phyloP scores from a whole-genome alignment of 1,140 invertebrate genomes.

The Phortica variegata region DNA sequence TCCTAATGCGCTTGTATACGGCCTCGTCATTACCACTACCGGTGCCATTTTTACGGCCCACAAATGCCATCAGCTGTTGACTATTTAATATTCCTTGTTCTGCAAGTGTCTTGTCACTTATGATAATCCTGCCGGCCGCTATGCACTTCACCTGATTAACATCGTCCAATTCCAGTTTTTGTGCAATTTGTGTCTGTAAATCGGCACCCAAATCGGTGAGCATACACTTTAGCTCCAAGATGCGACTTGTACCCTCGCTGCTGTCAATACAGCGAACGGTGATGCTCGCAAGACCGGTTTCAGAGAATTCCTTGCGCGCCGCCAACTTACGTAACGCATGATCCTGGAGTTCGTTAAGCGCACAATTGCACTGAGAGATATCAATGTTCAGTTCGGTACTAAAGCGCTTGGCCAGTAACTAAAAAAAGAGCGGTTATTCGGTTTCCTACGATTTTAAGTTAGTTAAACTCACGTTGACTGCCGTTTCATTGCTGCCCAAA shows the following conservation, averaged over 20 bases:
- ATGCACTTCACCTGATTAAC: constrained; percentile 66
- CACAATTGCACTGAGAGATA: constrained; percentile 58
- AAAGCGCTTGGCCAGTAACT: no score
- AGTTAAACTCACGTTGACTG: constrained; percentile 58
- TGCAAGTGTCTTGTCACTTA: constrained; percentile 58
- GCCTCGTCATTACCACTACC: constrained; percentile 32
- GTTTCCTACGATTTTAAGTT: no score
- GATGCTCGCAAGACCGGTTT: constrained; percentile 61
- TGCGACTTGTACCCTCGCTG: constrained; percentile 34
- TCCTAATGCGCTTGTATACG: constrained; percentile 38
- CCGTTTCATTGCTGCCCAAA: constrained; percentile 39
- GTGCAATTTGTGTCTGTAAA: constrained; percentile 61
- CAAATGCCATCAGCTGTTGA: constrained; percentile 64
- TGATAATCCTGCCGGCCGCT: constrained; percentile 66
- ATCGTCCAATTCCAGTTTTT: constrained; percentile 51
- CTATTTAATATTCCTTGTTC: constrained; percentile 68
- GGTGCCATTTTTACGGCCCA: constrained; percentile 57
- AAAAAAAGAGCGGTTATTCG: no score
- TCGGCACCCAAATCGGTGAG: constrained; percentile 59
- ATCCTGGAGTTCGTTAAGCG: constrained; percentile 64
- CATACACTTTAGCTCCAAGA: constrained; percentile 43
- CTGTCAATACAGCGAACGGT: constrained; percentile 45
- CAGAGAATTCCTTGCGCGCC: constrained; percentile 63
- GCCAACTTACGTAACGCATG: constrained; percentile 70
- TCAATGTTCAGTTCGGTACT: constrained; percentile 61